These are phyloP conservation scores for Amblyraja radiata DNA, from an alignment of 2,797 vertebrate species.

Conservation along the genomic window DNA sequence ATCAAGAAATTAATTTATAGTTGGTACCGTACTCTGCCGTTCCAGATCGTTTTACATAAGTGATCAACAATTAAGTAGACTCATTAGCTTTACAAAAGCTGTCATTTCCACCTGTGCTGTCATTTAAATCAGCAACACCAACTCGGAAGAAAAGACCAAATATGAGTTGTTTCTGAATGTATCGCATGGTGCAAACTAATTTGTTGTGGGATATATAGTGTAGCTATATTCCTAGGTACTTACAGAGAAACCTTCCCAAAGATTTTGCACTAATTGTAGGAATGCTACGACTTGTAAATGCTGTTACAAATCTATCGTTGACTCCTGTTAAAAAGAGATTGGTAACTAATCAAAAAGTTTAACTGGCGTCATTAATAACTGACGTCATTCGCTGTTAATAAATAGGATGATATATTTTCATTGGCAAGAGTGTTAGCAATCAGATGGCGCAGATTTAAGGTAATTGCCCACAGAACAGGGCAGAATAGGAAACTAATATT, in stretches of 20 bases:
- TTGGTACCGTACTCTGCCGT: not conserved
- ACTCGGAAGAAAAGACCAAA: not conserved
- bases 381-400: too few relatives aligned
- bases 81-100: not conserved
- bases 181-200: not conserved
- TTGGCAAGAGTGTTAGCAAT: not conserved
- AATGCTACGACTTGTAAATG: not conserved
- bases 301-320: not conserved
- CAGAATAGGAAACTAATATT: not conserved
- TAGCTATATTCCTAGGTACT: not conserved
- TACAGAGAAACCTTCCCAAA: not conserved
- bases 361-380: not conserved
- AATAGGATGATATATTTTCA: not conserved
- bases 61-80: not conserved
- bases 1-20: not conserved
- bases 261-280: not conserved
- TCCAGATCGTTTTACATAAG: not conserved
- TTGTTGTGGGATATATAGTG: not conserved
- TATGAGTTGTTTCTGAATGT: not conserved
- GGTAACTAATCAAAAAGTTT: not conserved
- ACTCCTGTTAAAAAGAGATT: constrained; percentile 1
- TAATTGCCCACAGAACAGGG: not conserved
- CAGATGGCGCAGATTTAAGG: not conserved
- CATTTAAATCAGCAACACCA: not conserved
- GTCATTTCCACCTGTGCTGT: not conserved